phyloP scores from a whole-genome alignment of 2,888 invertebrate species.

The Acrobasis repandana region DNA sequence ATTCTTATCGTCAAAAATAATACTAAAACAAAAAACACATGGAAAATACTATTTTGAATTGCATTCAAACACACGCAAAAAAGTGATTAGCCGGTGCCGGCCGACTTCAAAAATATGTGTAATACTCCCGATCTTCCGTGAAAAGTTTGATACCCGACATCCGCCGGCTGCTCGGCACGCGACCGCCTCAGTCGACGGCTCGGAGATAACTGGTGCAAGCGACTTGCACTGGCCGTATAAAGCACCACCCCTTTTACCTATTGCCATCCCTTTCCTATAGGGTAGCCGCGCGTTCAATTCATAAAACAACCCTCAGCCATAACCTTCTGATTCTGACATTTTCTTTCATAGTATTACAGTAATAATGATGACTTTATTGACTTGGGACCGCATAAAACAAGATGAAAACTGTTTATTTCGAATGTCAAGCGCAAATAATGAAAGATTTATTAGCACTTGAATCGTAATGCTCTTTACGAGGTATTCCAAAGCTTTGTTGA shows the following conservation, averaged over 20 bases:
- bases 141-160: slow-evolving; percentile 69
- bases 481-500: slow-evolving; percentile 6
- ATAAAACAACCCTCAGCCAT: slow-evolving; percentile 53
- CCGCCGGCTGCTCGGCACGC: slow-evolving; percentile 39
- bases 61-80: slow-evolving; percentile 71
- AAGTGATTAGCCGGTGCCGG: slow-evolving; percentile 65
- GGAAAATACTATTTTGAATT: slow-evolving; percentile 54
- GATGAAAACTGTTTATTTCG: slow-evolving; percentile 24
- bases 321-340: slow-evolving; percentile 58
- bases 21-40: slow-evolving; percentile 58
- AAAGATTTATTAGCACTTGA: slow-evolving; percentile 18
- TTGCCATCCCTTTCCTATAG: slow-evolving; percentile 58
- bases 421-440: slow-evolving; percentile 24
- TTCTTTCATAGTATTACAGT: slow-evolving; percentile 42
- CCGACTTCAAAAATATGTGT: slow-evolving; percentile 54
- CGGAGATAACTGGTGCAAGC: slow-evolving; percentile 63
- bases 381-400: slow-evolving; percentile 27
- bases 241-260: slow-evolving; percentile 65
- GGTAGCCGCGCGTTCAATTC: slow-evolving; percentile 49
- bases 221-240: slow-evolving; percentile 53
- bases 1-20: slow-evolving; percentile 36
- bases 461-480: slow-evolving; percentile 11
- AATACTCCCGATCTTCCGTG: slow-evolving; percentile 69
- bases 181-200: slow-evolving; percentile 49
- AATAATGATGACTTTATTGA: slow-evolving; percentile 38